phyloP scores from a whole-genome alignment of 2,797 vertebrate genomes.

The Brachyrhaphis roseni region DNA sequence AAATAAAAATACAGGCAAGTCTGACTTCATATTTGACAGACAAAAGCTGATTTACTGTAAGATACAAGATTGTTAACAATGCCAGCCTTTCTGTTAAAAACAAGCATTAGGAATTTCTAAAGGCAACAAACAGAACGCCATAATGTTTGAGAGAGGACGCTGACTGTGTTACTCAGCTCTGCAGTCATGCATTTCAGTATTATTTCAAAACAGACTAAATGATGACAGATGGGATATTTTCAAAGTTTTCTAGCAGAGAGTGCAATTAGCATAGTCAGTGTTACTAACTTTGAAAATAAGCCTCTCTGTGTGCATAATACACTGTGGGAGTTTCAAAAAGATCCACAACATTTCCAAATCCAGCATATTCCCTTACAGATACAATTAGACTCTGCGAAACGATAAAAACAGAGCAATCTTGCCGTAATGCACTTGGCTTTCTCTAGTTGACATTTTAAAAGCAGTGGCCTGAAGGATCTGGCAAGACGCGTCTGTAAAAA shows the following conservation, averaged over 20 bases:
- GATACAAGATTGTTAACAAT: neutral
- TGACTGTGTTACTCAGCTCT: neutral
- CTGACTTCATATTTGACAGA: neutral
- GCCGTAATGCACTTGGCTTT: neutral
- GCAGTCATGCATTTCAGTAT: neutral
- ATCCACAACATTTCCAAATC: neutral
- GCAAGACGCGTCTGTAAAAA: neutral
- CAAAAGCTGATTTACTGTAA: neutral
- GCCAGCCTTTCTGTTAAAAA: neutral
- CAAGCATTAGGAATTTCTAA: neutral
- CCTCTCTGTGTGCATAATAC: neutral
- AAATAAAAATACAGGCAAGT: neutral
- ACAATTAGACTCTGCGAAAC: neutral
- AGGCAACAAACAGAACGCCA: neutral
- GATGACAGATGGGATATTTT: neutral
- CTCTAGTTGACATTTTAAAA: conserved; percentile 1
- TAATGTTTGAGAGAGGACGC: neutral
- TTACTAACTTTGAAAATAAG: neutral
- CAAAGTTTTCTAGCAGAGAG: neutral
- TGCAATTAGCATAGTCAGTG: neutral
- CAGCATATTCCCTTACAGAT: neutral
- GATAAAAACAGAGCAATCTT: neutral
- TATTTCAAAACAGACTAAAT: neutral
- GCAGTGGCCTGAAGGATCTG: neutral
- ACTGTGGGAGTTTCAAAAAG: neutral